Percentiles rank a stretch among this genome's conserved stretches.
Evolutionary conservation across 2,888 invertebrate genomes (phyloP).

Genomic region (Ecdyonurus torrentis): DNA sequence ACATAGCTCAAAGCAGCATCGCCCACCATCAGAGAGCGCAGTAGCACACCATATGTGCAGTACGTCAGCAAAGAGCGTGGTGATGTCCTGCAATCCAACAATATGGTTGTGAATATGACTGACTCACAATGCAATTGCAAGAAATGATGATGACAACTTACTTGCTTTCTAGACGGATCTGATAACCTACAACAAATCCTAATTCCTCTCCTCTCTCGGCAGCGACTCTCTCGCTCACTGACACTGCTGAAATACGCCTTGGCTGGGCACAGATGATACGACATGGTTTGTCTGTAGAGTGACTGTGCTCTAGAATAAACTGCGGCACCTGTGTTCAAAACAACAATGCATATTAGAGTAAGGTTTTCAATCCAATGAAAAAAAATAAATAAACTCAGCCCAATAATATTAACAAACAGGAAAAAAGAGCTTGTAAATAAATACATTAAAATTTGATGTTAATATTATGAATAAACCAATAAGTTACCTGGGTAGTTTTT

Average conservation of each 20-base stretch:
- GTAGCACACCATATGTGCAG: conserved; percentile 80
- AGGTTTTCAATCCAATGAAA: neutral
- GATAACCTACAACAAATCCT: conserved; percentile 60
- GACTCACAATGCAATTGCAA: too few species aligned
- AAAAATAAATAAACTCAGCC: neutral
- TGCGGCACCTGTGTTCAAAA: conserved; percentile 75
- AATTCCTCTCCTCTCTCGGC: conserved; percentile 37
- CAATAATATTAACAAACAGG: conserved; percentile 8
- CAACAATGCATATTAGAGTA: conserved; percentile 2
- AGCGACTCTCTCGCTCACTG: conserved; percentile 73
- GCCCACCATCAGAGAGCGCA: conserved; percentile 74
- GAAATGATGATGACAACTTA: too few species aligned
- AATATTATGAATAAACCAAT: too few species aligned
- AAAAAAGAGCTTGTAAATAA: neutral
- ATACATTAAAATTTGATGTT: too few species aligned
- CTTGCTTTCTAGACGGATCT: conserved; percentile 76
- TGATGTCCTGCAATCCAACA: conserved; percentile 37
- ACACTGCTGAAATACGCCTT: conserved; percentile 73
- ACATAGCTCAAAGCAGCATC: conserved; percentile 50
- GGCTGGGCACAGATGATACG: conserved; percentile 90
- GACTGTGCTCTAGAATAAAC: conserved; percentile 63
- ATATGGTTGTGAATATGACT: too few species aligned
- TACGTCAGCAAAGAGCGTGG: conserved; percentile 69
- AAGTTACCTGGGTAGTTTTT: conserved; percentile 79
- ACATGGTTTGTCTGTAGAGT: conserved; percentile 40